Base-by-base conservation (phyloP, 1,140 invertebrate genomes). In the Scaptodrosophila lebanonensis region DNA sequence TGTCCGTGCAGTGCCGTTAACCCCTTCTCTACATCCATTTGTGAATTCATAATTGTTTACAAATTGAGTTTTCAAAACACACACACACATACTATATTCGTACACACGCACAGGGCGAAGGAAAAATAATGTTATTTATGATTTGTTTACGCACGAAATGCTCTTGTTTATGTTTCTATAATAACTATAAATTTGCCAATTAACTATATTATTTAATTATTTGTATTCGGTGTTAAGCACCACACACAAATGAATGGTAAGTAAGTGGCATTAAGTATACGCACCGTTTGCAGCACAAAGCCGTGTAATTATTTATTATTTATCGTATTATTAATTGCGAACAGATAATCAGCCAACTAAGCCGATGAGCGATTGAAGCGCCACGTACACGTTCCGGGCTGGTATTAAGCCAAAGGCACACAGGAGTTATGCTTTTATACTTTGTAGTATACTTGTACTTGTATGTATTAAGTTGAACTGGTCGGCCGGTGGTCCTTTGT, bases 361-460 rank as follows among this genome's bases (percentile, higher is more conserved):
- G n/a, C n/a, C n/a, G 20, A 17, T 40, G 47, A 38, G 9, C 35
- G 40, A 13, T 17, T 48, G 51, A 54, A 61, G 58, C 75, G 79
- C 79, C 54, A 42, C 73, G 59, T 52, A 48, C 57, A 73, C 57
- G 65, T 82, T 79, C 64, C 65, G 60, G 64, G 29, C 63, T 60
- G 68, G 60, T 51, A 79, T 79, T 79, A 66, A 79, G 65, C 59
- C 56, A 49, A 53, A 57, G 75, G 64, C 65, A 45, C 40, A 50
- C 47, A 59, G 51, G 64, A 79, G 68, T 77, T 79, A 79, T 73
- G 73, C 73, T 77, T 77, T 77, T 77, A 77, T 77, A 77, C 13
- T 66, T 32, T 66, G 40, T 53, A 53, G 50, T 36, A 45, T 62
- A 20, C 6, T 11, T 9, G 13, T 5, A 13, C 2, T 5, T 16